phyloP scores from a whole-genome alignment of 1,140 invertebrate genomes.

The Neodiprion fabricii region DNA sequence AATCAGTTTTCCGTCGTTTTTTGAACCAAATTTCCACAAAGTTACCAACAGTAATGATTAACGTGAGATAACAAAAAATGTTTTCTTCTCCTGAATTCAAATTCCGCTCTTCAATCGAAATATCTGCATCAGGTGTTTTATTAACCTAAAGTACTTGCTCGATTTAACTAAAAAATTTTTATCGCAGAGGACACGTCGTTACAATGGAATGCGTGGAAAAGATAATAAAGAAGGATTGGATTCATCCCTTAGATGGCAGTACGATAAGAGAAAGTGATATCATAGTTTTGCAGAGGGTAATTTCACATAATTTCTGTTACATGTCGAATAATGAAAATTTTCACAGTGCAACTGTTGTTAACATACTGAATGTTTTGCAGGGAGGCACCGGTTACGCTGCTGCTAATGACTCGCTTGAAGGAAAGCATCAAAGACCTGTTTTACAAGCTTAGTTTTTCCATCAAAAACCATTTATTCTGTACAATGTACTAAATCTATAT shows the following conservation, averaged over 20 bases:
- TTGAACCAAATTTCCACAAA: too few species aligned
- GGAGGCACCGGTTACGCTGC: constrained; percentile 94
- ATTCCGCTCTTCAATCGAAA: too few species aligned
- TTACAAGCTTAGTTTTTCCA: constrained; percentile 75
- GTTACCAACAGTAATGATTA: too few species aligned
- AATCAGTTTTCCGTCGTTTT: too few species aligned
- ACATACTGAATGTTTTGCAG: constrained; percentile 59
- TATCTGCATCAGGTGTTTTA: too few species aligned
- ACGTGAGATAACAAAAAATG: too few species aligned
- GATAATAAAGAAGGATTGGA: constrained; percentile 96
- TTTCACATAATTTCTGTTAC: constrained; percentile 27
- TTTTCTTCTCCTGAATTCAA: too few species aligned
- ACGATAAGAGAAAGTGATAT: constrained; percentile 94
- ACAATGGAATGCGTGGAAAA: constrained; percentile 97
- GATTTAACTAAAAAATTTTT: constrained; percentile 37
- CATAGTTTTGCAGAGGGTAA: constrained; percentile 87
- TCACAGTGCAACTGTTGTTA: constrained; percentile 24
- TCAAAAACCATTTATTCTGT: background rate
- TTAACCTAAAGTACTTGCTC: constrained; percentile 16
- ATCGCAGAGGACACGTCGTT: constrained; percentile 87
- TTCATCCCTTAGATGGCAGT: constrained; percentile 90
- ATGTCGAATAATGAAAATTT: constrained; percentile 27
- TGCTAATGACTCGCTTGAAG: constrained; percentile 84
- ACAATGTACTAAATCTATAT: background rate
- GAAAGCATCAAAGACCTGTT: constrained; percentile 85